Conservation (phyloP, 2,113 vertebrate species). For the Amphilophus citrinellus region DNA sequence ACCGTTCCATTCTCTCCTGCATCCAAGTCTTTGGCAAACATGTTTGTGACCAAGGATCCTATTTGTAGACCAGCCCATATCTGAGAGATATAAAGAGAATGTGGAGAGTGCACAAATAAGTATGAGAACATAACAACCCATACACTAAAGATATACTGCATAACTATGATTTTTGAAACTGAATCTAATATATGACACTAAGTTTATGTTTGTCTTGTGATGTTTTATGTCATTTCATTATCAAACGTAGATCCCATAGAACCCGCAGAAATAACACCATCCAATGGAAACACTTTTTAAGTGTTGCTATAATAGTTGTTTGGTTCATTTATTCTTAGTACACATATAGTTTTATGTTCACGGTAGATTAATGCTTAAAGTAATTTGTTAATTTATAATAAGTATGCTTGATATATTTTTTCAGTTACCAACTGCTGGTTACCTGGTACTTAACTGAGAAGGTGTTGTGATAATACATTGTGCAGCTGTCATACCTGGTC, state of each 20-base stretch:
- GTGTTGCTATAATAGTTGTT: too few species aligned
- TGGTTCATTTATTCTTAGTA: neutral
- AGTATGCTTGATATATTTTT: neutral
- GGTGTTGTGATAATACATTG: neutral
- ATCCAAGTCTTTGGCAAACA: constrained; percentile 92
- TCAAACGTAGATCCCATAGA: too few species aligned
- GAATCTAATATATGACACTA: neutral
- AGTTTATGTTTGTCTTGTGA: neutral
- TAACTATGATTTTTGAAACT: rapidly evolving
- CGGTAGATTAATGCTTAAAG: neutral
- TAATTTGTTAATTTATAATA: neutral
- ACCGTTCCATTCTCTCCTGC: constrained; percentile 88
- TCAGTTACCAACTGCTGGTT: neutral
- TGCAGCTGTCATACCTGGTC: neutral
- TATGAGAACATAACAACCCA: neutral
- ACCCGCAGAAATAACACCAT: too few species aligned
- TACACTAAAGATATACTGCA: neutral
- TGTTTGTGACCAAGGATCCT: constrained; percentile 83
- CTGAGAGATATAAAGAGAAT: constrained; percentile 69
- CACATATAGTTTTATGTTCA: neutral
- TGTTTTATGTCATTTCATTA: too few species aligned
- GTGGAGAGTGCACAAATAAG: neutral
- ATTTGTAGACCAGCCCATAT: constrained; percentile 85
- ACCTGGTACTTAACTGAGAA: neutral
- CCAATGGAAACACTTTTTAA: too few species aligned